These are phyloP conservation scores for Apocrypta bakeri DNA, from an alignment of 1,140 invertebrate genomes.

Conservation along the genomic window DNA sequence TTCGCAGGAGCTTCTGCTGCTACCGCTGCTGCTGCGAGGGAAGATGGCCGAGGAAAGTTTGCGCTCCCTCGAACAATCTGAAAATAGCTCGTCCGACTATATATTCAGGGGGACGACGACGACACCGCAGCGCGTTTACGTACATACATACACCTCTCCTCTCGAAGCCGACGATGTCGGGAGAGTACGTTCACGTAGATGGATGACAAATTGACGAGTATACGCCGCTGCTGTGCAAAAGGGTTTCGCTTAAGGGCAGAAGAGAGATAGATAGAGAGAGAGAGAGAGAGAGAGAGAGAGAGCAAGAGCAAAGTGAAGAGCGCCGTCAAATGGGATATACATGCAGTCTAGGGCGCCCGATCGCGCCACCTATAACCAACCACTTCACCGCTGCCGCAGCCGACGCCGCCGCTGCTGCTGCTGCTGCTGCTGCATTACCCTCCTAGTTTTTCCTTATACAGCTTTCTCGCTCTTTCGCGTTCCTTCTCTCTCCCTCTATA, in stretches of 20 bases:
- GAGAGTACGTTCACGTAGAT: background rate
- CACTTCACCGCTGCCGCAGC: background rate
- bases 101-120: background rate
- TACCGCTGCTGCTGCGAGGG: background rate
- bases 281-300: background rate
- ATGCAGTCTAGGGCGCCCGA: background rate
- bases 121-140: background rate
- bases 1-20: background rate
- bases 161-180: background rate
- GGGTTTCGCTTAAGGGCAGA: conserved; percentile 1
- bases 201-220: conserved; percentile 1
- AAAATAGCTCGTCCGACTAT: background rate
- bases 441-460: background rate
- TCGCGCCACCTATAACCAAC: background rate
- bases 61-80: background rate
- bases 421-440: background rate
- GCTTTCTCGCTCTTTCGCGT: background rate
- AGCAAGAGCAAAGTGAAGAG: background rate
- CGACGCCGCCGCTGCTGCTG: too few species aligned
- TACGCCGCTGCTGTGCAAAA: background rate
- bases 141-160: background rate
- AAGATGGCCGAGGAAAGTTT: conserved; percentile 1
- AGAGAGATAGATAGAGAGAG: too few species aligned
- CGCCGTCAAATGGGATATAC: conserved; percentile 1
- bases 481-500: too few species aligned